These are phyloP conservation scores for Sparus aurata DNA, from an alignment of 2,797 vertebrate genomes.

Conservation along the genomic window DNA sequence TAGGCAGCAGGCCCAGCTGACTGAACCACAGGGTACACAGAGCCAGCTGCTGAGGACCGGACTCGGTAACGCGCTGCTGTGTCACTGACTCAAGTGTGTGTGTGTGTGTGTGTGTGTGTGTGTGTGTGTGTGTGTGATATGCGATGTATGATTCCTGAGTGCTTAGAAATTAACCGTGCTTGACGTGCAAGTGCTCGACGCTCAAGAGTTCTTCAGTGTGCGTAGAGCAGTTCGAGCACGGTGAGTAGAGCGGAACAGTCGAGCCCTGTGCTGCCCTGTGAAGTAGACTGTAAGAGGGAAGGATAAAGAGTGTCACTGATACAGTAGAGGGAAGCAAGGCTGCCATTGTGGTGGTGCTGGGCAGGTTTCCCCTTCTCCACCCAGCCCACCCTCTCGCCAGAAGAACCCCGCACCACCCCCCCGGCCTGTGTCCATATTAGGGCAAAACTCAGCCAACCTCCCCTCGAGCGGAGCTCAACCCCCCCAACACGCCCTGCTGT, in stretches of 20 bases:
- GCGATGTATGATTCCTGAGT: conserved; percentile 19
- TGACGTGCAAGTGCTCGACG: conserved; percentile 5
- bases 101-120: conserved; percentile 18
- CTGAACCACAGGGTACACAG: conserved; percentile 36
- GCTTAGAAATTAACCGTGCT: conserved; percentile 37
- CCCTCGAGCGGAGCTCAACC: conserved; percentile 64
- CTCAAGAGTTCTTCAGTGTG: conserved; percentile 42
- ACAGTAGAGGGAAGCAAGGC: conserved; percentile 60
- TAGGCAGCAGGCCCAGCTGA: conserved; percentile 65
- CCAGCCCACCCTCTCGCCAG: conserved; percentile 52
- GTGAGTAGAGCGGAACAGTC: conserved; percentile 38
- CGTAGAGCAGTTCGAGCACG: background rate
- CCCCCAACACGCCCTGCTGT: conserved; percentile 73
- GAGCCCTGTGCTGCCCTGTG: conserved; percentile 38
- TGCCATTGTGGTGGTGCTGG: conserved; percentile 71
- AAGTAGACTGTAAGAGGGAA: conserved; percentile 33
- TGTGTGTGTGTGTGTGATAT: conserved; percentile 25
- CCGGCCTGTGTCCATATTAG: conserved; percentile 77
- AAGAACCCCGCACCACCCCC: conserved; percentile 36
- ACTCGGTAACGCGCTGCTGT: conserved; percentile 30
- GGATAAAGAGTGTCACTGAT: conserved; percentile 43
- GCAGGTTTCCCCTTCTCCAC: conserved; percentile 64
- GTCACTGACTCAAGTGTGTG: conserved; percentile 34
- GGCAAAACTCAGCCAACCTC: conserved; percentile 79
- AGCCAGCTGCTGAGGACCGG: conserved; percentile 50